phyloP scores from a whole-genome alignment of 92 coral and sea anemone genomes.

The Porites rus region DNA sequence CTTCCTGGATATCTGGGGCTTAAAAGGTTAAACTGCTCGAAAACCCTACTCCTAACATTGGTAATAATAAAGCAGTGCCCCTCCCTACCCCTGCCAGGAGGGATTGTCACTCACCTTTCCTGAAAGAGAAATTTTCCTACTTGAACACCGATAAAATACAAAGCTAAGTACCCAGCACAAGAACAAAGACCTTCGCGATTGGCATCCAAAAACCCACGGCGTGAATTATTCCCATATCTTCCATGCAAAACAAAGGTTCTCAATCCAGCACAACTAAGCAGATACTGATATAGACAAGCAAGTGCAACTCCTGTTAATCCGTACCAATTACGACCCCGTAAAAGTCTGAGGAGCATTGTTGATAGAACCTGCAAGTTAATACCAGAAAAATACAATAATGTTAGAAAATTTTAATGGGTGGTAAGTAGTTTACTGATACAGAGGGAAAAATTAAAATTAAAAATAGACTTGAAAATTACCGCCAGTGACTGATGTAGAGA shows the following conservation, averaged over 20 bases:
- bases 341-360: slow-evolving; percentile 60
- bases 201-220: slow-evolving; percentile 83
- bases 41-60: too few species aligned
- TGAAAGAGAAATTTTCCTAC: slow-evolving; percentile 82
- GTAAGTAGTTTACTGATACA: too few species aligned
- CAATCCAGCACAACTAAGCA: slow-evolving; percentile 69
- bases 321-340: slow-evolving; percentile 55
- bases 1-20: too few species aligned
- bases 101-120: slow-evolving; percentile 66
- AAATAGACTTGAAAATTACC: too few species aligned
- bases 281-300: slow-evolving; percentile 76
- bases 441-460: too few species aligned
- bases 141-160: slow-evolving; percentile 86
- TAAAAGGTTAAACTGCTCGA: too few species aligned
- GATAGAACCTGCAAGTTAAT: slow-evolving; percentile 72
- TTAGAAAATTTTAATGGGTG: too few species aligned
- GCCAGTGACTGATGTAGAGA: too few species aligned
- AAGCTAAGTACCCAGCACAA: slow-evolving; percentile 83
- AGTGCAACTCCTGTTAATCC: slow-evolving; percentile 74
- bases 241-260: slow-evolving; percentile 78
- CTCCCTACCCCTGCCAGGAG: too few species aligned
- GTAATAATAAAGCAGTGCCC: too few species aligned
- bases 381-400: too few species aligned
- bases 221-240: slow-evolving; percentile 80
- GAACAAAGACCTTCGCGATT: slow-evolving; percentile 95